These are phyloP conservation scores for Fragum sueziense DNA, from an alignment of 2,888 invertebrate species.

Conservation along the genomic window DNA sequence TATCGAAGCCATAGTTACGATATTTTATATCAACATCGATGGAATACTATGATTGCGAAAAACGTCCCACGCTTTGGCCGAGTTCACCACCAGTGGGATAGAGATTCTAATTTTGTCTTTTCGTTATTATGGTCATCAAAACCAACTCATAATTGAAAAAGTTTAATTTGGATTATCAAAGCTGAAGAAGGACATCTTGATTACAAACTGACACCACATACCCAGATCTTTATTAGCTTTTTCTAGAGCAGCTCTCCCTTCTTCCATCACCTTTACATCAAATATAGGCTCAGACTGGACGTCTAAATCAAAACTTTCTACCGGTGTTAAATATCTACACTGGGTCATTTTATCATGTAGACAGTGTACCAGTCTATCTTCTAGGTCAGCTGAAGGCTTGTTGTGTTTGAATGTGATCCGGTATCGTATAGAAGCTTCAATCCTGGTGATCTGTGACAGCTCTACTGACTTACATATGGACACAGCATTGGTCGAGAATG, in stretches of 20 bases:
- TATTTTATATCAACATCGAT: too few relatives aligned
- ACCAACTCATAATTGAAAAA: too few relatives aligned
- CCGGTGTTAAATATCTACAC: slow-evolving; percentile 89
- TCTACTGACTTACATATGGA: slow-evolving; percentile 95
- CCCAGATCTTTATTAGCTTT: slow-evolving; percentile 90
- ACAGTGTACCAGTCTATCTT: slow-evolving; percentile 70
- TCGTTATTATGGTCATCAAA: too few relatives aligned
- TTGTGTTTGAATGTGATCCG: slow-evolving; percentile 80
- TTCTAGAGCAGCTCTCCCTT: slow-evolving; percentile 91
- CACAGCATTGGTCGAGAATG: slow-evolving; percentile 97
- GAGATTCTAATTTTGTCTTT: too few relatives aligned
- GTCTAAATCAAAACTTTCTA: slow-evolving; percentile 85
- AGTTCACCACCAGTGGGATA: too few relatives aligned
- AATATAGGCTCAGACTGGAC: slow-evolving; percentile 88
- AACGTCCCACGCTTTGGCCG: too few relatives aligned
- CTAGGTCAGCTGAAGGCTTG: slow-evolving; percentile 51
- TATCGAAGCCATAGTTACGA: too few relatives aligned
- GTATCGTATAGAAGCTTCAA: slow-evolving; percentile 88
- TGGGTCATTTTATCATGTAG: slow-evolving; percentile 96
- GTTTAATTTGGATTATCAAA: too few relatives aligned
- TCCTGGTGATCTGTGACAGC: slow-evolving; percentile 88
- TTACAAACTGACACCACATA: slow-evolving; percentile 72
- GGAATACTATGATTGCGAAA: too few relatives aligned
- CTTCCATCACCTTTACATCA: slow-evolving; percentile 90
- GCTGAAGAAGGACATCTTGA: background rate